Percentiles rank a stretch among this genome's conserved stretches.
Evolutionary conservation across 2,113 vertebrate species (phyloP).

Genomic region (Syrrhaptes paradoxus): DNA sequence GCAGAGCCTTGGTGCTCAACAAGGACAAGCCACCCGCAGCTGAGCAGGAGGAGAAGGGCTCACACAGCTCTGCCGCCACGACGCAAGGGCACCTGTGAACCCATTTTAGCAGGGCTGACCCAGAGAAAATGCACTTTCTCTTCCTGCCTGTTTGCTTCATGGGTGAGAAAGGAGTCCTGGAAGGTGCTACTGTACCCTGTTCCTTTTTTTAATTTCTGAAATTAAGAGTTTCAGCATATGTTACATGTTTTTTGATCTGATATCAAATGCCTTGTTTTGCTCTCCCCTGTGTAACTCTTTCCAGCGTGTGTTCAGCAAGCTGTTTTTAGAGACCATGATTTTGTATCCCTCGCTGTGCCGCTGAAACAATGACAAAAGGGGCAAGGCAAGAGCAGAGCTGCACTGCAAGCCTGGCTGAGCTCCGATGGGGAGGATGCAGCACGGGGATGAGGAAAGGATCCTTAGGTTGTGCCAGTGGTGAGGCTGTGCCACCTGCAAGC

Average conservation of each 20-base stretch:
- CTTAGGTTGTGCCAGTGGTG: accelerated
- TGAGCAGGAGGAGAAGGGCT: not conserved
- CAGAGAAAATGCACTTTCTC: not conserved
- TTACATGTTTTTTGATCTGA: not conserved
- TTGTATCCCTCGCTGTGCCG: not conserved
- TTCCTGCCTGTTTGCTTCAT: not conserved
- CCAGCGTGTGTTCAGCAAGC: not conserved
- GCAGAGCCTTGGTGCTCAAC: not conserved
- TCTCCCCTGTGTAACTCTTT: not conserved
- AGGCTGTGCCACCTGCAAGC: not conserved
- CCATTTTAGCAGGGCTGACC: not conserved
- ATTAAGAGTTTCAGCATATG: not conserved
- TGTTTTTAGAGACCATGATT: not conserved
- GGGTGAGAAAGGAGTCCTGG: not conserved
- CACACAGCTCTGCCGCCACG: not conserved
- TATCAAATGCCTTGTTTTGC: not conserved
- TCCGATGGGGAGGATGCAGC: accelerated
- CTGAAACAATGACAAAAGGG: not conserved
- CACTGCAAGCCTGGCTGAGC: not conserved
- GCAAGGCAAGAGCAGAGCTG: not conserved
- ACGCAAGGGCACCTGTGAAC: not conserved
- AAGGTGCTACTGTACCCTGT: not conserved
- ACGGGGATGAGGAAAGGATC: not conserved
- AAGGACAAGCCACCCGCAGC: not conserved
- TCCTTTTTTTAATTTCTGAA: not conserved